These are phyloP conservation scores for Archivesica marissinica DNA, from an alignment of 1,140 invertebrate species.

Conservation along the genomic window DNA sequence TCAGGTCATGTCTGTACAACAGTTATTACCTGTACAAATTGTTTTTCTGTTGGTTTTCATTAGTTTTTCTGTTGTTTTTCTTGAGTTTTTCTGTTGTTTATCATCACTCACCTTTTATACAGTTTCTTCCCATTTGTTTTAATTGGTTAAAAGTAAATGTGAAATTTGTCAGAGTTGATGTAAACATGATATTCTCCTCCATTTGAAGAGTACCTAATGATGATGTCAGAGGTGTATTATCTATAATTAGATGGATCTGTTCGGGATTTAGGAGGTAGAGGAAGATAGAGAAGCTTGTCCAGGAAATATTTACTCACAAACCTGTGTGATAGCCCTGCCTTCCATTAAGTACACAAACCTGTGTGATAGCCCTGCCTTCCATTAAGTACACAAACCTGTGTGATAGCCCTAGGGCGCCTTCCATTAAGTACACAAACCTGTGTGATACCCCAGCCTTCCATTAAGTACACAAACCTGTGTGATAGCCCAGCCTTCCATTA, in stretches of 20 bases:
- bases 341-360: no score
- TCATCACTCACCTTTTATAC: background rate
- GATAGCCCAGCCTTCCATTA: no score
- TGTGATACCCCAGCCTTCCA: no score
- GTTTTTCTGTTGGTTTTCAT: background rate
- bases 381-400: no score
- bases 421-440: no score
- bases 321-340: background rate
- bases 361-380: no score
- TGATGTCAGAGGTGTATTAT: conserved; percentile 9
- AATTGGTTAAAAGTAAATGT: conserved; percentile 2
- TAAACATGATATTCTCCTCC: conserved; percentile 15
- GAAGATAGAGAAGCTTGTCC: background rate
- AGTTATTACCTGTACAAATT: no score
- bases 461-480: no score
- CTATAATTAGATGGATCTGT: conserved; percentile 18
- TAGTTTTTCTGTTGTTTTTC: background rate
- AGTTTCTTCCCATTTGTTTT: background rate
- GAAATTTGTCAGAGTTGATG: conserved; percentile 11
- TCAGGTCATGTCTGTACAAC: no score
- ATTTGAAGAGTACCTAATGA: conserved; percentile 23
- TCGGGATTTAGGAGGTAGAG: background rate
- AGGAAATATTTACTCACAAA: conserved; percentile 26
- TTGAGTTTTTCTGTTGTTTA: background rate
- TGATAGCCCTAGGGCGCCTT: no score